Base-by-base conservation (phyloP, 2,113 vertebrate genomes). In the Tichodroma muraria region DNA sequence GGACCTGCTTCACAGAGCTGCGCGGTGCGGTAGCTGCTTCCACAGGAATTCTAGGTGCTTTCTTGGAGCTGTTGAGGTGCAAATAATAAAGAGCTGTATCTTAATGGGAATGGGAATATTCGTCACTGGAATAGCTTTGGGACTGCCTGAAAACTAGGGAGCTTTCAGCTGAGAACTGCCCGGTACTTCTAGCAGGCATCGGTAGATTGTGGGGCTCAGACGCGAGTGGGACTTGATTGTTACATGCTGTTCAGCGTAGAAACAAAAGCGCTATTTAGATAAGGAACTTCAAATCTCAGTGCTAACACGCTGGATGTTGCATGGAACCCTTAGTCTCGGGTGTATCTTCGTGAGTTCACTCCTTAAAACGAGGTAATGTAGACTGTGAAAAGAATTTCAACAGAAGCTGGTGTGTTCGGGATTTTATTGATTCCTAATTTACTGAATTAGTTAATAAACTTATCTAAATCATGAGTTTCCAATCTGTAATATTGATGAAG, bases 31-130 rank as follows among this genome's bases (percentile, higher is more conserved):
- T 16, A 5, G 45, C 73, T 15, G 11, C 69, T 37, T 20, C 49
- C 40, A 0, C 42, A 0, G 52, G 10, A 9, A 4, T 10, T 8
- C 1, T 6, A 1, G 53, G 22, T 5, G 16, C 14, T 25, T 52
- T 31, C 35, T 40, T 22, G 14, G 24, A 17, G 13, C 38, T 22
- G 7, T 3, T 22, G 57, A 61, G 42, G 17, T 28, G 8, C 19
- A 10, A 19, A 3, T 8, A 25, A 8, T 33, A 10, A n/a, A 35
- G n/a, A 72, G 8, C 9, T 10, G 8, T 13, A 4, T 25, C 7
- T 28, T 35, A 44, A 6, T 4, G 13, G 6, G 18, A 71, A 6
- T 5, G 19, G 7, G 6, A 7, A 4, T 10, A 2, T 42, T 44
- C 33, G 14, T 77, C 63, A 13, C 11, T 27, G 50, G 22, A 27